Evolutionary conservation across 2,797 vertebrate species (phyloP), one percentile per base, ranked within the genome.

Genomic region (Sternarchorhynchus goeldii): DNA sequence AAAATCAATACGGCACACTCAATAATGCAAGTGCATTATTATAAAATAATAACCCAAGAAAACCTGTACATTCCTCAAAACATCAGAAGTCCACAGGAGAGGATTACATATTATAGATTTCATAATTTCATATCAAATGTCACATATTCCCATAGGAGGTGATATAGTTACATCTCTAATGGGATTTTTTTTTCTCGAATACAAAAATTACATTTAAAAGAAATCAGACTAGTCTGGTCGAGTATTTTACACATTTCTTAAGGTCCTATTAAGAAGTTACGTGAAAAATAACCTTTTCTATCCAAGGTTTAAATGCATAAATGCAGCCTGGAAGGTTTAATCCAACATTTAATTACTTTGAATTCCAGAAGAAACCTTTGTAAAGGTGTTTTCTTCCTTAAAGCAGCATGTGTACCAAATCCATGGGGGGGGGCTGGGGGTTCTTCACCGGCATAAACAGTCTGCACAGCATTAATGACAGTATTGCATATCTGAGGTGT

Each of bases 81-180:
- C 88, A 92, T 92, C 90, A 85, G 77, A 86, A 85, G 83, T 88
- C 83, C 69, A 84, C 85, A 83, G 82, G 90, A 88, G 89, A 91
- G 87, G 89, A 88, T 88, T 88, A 87, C 85, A 62, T 86, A 89
- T 89, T 91, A 93, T 91, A 89, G 91, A 92, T 92, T 89, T 88
- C 91, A 91, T 92, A 88, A 93, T 92, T 92, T 91, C 85, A 90
- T 92, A 90, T 91, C 84, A 93, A 94, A 93, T 94, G 93, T 92
- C 92, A 93, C 89, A 89, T 87, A 89, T 89, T 92, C 90, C 89
- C 88, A 90, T 83, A 88, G 86, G 86, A 89, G 81, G 87, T 92
- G 91, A 93, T 92, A 83, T 86, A 86, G 88, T 91, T 91, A 88
- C 74, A 87, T 78, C 85, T 85, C 85, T 92, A 92, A 92, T 89